Evolutionary conservation across 53 echinoderm and acorn worm genomes (phyloP).

Genomic region (Henricia sp.): DNA sequence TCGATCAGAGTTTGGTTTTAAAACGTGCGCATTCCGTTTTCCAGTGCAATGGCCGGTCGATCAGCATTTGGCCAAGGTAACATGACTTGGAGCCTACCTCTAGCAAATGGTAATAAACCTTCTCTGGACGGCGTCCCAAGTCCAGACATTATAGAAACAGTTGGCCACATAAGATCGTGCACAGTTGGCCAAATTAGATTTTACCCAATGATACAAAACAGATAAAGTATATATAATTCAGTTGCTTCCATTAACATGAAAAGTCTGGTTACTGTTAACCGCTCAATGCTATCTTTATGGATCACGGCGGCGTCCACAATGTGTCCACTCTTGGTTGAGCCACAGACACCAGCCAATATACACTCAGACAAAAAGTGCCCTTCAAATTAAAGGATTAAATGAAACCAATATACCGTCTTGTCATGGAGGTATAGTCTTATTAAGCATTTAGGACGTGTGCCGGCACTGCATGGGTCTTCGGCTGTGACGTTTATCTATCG

Average conservation of each 20-base stretch:
- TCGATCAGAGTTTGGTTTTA: neutral
- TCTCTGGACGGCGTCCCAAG: too few species aligned
- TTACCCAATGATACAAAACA: slow-evolving; percentile 19
- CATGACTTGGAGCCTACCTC: too few species aligned
- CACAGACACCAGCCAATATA: neutral
- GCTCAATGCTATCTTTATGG: neutral
- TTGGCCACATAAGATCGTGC: neutral
- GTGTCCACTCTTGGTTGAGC: slow-evolving; percentile 5
- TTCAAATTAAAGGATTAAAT: slow-evolving; percentile 54
- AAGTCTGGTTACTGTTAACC: slow-evolving; percentile 56
- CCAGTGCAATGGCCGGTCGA: slow-evolving; percentile 1
- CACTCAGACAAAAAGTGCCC: slow-evolving; percentile 7
- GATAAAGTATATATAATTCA: slow-evolving; percentile 4
- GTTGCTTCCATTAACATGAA: neutral
- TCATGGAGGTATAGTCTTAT: too few species aligned
- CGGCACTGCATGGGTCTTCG: neutral
- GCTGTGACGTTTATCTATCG: neutral
- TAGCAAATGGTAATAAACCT: too few species aligned
- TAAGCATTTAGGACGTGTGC: slow-evolving; percentile 22
- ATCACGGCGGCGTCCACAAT: slow-evolving; percentile 12
- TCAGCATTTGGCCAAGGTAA: neutral
- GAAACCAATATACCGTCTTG: slow-evolving; percentile 23
- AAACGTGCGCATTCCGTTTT: neutral
- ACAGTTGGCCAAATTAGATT: neutral
- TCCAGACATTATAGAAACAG: too few species aligned